phyloP scores from a whole-genome alignment of 2,888 invertebrate species.

The Acanthosepion pharaonis region DNA sequence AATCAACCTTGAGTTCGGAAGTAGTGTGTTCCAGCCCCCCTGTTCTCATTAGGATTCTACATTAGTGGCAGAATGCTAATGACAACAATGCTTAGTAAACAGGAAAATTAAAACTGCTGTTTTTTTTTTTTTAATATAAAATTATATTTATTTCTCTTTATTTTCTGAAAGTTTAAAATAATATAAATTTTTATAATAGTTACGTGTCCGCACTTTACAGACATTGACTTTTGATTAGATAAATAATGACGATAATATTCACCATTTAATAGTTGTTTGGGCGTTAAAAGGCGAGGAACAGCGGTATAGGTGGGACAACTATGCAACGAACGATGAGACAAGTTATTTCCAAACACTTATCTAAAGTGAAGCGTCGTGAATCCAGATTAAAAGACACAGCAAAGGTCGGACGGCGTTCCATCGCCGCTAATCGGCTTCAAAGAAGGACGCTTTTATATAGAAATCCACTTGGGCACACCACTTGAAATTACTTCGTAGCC shows the following conservation, averaged over 20 bases:
- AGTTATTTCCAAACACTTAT: constrained; percentile 12
- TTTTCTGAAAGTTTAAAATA: no score
- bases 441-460: background rate
- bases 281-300: background rate
- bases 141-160: no score
- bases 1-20: no score
- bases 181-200: no score
- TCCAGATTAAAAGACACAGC: background rate
- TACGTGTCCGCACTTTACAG: no score
- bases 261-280: background rate
- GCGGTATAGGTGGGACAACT: background rate
- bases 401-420: background rate
- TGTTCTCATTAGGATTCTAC: no score
- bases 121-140: no score
- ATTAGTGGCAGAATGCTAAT: no score
- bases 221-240: background rate
- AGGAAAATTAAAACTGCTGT: no score
- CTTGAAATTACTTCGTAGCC: background rate
- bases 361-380: background rate
- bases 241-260: no score
- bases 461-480: constrained; percentile 17
- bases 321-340: background rate
- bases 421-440: constrained; percentile 11
- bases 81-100: no score
- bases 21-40: no score